Percentiles rank a stretch among this genome's conserved stretches.
These are phyloP conservation scores for Sarcophaga caerulescens DNA, from an alignment of 2,888 invertebrate species.

Conservation along the genomic window DNA sequence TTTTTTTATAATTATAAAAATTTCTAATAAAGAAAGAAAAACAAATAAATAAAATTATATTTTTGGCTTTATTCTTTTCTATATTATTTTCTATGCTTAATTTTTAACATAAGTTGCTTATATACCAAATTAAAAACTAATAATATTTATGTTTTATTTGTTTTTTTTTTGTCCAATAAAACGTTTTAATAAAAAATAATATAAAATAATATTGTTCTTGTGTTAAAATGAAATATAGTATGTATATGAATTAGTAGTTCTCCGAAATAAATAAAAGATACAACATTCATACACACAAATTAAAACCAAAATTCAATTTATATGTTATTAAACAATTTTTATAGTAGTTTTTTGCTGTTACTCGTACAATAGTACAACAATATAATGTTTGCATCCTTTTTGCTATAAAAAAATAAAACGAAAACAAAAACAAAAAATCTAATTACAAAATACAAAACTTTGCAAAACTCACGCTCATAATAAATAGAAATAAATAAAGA, in stretches of 20 bases:
- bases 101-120: conserved; percentile 45
- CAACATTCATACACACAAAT: background rate
- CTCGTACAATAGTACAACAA: conserved; percentile 64
- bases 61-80: conserved; percentile 37
- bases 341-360: conserved; percentile 63
- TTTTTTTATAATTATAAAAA: conserved; percentile 52
- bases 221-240: conserved; percentile 27
- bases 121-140: conserved; percentile 60
- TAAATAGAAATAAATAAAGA: conserved; percentile 22
- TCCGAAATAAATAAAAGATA: background rate
- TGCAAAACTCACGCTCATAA: conserved; percentile 22
- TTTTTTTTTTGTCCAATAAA: conserved; percentile 27
- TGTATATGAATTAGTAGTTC: conserved; percentile 23
- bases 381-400: conserved; percentile 56
- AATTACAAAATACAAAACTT: background rate
- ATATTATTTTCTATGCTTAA: conserved; percentile 34
- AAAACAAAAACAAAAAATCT: conserved; percentile 6
- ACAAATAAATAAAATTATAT: conserved; percentile 22
- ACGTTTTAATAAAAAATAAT: background rate
- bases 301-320: background rate
- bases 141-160: background rate
- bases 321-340: conserved; percentile 48
- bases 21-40: conserved; percentile 46
- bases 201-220: conserved; percentile 40
- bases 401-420: conserved; percentile 44